Percentiles rank a stretch among this genome's conserved stretches.
phyloP scores from a whole-genome alignment of 1,140 invertebrate species.

The Doryteuthis pealeii region DNA sequence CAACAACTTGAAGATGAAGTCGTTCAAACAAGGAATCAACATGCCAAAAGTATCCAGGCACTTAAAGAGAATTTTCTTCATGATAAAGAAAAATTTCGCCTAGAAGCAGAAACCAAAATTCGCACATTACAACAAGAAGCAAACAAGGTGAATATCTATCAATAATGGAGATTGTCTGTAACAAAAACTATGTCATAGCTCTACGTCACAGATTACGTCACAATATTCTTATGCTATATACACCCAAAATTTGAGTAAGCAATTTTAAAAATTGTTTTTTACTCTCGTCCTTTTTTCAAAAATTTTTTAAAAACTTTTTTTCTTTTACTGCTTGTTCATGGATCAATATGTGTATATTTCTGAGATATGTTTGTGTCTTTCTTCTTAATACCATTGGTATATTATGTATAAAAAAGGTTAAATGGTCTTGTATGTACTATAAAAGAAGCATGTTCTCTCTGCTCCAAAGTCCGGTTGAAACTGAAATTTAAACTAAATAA shows the following conservation, averaged over 20 bases:
- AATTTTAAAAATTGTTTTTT: too few species aligned
- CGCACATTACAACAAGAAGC: slow-evolving; percentile 53
- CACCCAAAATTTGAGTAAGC: too few species aligned
- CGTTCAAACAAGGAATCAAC: slow-evolving; percentile 51
- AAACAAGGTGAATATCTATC: slow-evolving; percentile 59
- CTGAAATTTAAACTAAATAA: background rate
- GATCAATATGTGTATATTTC: background rate
- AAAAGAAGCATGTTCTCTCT: background rate
- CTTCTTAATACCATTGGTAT: background rate
- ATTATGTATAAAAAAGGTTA: background rate
- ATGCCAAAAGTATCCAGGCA: slow-evolving; percentile 54
- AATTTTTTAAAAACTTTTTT: too few species aligned
- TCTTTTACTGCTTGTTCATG: background rate
- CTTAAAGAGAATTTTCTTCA: slow-evolving; percentile 54
- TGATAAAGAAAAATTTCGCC: slow-evolving; percentile 54
- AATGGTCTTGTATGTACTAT: background rate
- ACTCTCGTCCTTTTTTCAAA: too few species aligned
- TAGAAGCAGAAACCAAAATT: slow-evolving; percentile 54
- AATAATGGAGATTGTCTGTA: slow-evolving; percentile 44
- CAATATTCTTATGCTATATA: too few species aligned
- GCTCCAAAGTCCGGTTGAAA: too few species aligned
- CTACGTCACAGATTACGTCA: too few species aligned
- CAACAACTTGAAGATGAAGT: slow-evolving; percentile 56
- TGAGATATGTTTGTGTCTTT: background rate
- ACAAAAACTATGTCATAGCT: too few species aligned